Evolutionary conservation across 2,888 invertebrate species (phyloP).

Genomic region (Prenolepis imparis): DNA sequence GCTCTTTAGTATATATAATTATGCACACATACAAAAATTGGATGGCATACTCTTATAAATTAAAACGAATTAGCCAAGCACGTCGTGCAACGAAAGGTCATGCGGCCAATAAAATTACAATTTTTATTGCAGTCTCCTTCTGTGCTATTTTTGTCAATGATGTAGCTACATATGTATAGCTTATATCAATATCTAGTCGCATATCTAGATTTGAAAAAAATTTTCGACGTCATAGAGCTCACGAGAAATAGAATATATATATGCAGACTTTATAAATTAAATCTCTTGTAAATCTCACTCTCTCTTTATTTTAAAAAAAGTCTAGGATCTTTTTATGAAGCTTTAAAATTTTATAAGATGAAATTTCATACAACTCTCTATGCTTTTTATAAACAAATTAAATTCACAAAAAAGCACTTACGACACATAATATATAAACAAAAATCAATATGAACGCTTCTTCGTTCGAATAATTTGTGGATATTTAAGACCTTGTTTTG

Average conservation of each 20-base stretch:
- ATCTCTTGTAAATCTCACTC: background rate
- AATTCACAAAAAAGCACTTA: background rate
- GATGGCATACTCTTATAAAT: conserved; percentile 60
- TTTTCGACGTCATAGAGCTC: background rate
- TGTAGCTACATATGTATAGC: conserved; percentile 4
- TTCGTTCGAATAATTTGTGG: background rate
- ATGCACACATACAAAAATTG: conserved; percentile 11
- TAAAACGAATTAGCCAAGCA: conserved; percentile 41
- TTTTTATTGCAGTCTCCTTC: conserved; percentile 68
- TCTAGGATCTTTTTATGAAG: background rate
- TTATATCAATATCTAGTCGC: background rate
- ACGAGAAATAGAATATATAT: background rate
- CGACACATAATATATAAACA: background rate
- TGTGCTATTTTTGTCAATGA: conserved; percentile 69
- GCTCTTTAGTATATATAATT: background rate
- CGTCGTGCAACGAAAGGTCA: conserved; percentile 60
- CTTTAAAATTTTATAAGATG: background rate
- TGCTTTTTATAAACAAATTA: background rate
- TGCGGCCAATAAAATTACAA: conserved; percentile 71
- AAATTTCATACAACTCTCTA: background rate
- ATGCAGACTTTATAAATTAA: background rate
- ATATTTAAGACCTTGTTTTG: conserved; percentile 18
- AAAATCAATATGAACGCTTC: background rate
- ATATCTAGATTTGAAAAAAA: conserved; percentile 10
- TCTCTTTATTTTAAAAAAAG: background rate